Base-by-base conservation (phyloP, 2,888 invertebrate genomes). In the Abrostola tripartita region DNA sequence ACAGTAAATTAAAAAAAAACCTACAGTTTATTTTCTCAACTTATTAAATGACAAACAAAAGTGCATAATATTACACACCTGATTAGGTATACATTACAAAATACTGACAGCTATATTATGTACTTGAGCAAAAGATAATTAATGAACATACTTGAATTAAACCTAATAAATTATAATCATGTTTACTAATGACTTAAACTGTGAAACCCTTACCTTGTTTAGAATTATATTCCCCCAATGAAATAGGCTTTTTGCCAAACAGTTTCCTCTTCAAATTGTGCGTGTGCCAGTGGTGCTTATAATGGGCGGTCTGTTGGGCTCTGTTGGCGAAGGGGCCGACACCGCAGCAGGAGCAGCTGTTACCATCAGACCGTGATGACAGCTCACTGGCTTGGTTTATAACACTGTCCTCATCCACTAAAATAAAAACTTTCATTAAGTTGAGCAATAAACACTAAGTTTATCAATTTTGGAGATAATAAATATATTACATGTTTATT, bases 281-380 rank as follows among this genome's bases (percentile, higher is more conserved):
- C 5, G 97, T 95, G 86, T 98, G 98, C 98, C 97, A 98, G 85
- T 98, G 98, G 42, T 97, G 92, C 83, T 97, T 97, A 84, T 97
- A 98, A 86, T 98, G 98, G 6, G 96, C 95, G 12, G 96, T 95
- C 87, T 98, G 97, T 64, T 96, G 95, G 0, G 92, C 90, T 52
- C 96, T 86, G 54, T 96, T 92, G 37, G 95, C 92, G 81, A 97
- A 97, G 0, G 95, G 95, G 0, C 95, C 95, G 0, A 94, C 92
- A 1, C 92, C 92, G 65, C 95, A 95, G 65, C 92, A 91, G 0
- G 94, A 94, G 68, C 95, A 95, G 52, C 88, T 85, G 61, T 90
- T 93, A 0, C 93, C 92, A 68, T 92, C 91, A 0, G 90, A 81
- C 36, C 89, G 90, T 0, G 93, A 74, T 0, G 93, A 93, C n/a